Evolutionary conservation across 2,113 vertebrate genomes (phyloP).

Genomic region (Trochalopteron elliotii): DNA sequence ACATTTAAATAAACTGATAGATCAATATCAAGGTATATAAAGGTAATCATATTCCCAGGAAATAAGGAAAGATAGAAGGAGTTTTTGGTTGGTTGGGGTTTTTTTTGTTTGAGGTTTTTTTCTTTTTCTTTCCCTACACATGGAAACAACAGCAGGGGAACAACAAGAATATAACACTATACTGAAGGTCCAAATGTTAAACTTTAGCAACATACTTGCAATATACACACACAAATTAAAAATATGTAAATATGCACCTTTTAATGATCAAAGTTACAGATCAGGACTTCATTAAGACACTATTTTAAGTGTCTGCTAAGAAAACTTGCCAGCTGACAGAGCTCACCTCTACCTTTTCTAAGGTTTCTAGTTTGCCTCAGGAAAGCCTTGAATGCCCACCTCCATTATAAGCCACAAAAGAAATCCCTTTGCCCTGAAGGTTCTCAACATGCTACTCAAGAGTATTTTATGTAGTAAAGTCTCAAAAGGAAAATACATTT

Average conservation of each 20-base stretch:
- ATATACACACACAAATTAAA: neutral
- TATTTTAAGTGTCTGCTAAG: neutral
- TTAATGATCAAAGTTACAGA: neutral
- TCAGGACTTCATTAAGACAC: neutral
- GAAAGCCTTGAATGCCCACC: neutral
- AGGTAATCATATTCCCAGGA: neutral
- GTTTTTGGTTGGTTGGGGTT: neutral
- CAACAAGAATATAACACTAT: neutral
- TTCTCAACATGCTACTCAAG: neutral
- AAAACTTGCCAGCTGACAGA: neutral
- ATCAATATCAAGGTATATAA: neutral
- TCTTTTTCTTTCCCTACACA: neutral
- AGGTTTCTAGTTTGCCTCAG: neutral
- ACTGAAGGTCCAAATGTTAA: neutral
- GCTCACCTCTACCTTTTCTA: neutral
- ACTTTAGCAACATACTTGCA: neutral
- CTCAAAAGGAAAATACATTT: constrained; percentile 18
- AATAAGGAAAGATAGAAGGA: neutral
- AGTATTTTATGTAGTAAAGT: neutral
- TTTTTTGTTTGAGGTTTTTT: neutral
- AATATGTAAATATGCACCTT: neutral
- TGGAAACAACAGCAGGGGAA: neutral
- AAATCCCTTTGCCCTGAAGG: neutral
- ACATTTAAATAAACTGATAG: neutral
- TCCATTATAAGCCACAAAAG: neutral